Conservation (phyloP, 2,888 invertebrate species). For the Trachelus iudaicus region DNA sequence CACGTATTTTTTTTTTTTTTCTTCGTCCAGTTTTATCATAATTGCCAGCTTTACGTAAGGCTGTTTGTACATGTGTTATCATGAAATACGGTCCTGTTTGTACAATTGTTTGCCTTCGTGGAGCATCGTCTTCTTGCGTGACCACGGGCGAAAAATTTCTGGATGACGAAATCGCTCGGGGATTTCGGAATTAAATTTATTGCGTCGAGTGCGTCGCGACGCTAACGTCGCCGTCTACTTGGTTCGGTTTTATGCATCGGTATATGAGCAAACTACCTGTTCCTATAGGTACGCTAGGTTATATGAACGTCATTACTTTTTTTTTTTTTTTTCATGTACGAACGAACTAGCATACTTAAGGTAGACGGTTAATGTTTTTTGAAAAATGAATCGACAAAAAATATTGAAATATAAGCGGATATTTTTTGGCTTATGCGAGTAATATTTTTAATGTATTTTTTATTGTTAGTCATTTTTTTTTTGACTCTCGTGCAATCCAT, state of each 20-base stretch:
- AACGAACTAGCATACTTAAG: background rate
- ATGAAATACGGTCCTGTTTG: slow-evolving; percentile 63
- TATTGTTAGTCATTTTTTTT: background rate
- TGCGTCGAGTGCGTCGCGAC: slow-evolving; percentile 21
- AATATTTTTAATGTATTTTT: background rate
- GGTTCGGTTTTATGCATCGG: slow-evolving; percentile 8
- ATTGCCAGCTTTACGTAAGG: slow-evolving; percentile 64
- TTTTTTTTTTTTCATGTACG: background rate
- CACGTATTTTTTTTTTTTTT: slow-evolving; percentile 40
- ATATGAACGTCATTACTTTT: background rate
- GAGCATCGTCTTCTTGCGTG: slow-evolving; percentile 44
- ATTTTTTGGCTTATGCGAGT: background rate
- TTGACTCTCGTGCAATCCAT: background rate
- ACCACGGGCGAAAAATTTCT: slow-evolving; percentile 55
- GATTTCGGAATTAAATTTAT: slow-evolving; percentile 39
- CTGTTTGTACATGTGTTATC: slow-evolving; percentile 64
- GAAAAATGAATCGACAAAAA: background rate
- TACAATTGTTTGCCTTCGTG: slow-evolving; percentile 62
- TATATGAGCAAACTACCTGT: background rate
- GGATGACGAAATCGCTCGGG: slow-evolving; percentile 26
- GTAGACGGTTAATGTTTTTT: background rate
- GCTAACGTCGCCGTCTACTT: slow-evolving; percentile 11
- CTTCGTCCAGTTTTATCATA: slow-evolving; percentile 59
- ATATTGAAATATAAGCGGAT: too few species aligned
- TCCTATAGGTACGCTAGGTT: background rate